phyloP scores from a whole-genome alignment of 2,113 vertebrate genomes.

The Pterocles burchelli region DNA sequence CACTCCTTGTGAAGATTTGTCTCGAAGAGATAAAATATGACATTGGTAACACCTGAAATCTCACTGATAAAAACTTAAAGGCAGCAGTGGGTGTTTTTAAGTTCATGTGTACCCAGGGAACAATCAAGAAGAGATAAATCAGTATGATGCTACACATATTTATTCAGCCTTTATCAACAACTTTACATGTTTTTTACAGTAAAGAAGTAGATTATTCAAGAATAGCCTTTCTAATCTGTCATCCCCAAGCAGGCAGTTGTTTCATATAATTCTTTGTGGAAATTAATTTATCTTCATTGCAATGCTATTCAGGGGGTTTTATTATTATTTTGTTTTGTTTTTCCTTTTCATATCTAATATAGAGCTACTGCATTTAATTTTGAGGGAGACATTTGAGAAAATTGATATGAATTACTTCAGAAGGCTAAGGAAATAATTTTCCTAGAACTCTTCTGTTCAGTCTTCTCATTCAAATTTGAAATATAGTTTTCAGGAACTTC shows the following conservation, averaged over 20 bases:
- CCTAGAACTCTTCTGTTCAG: not conserved
- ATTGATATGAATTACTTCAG: not conserved
- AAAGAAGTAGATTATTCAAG: not conserved
- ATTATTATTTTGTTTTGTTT: not conserved
- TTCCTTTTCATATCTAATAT: not conserved
- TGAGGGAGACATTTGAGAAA: not conserved
- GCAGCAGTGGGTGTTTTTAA: not conserved
- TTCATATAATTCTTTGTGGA: not conserved
- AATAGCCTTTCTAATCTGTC: not conserved
- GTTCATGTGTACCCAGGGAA: not conserved
- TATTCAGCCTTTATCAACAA: not conserved
- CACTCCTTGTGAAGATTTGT: not conserved
- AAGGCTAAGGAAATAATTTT: not conserved
- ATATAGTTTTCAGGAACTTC: not conserved
- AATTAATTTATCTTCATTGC: not conserved
- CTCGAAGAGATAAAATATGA: not conserved
- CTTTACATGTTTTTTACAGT: not conserved
- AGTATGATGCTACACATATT: not conserved
- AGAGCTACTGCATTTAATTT: not conserved
- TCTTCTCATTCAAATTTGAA: not conserved
- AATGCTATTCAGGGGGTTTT: not conserved
- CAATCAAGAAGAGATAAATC: not conserved
- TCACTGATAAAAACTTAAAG: not conserved
- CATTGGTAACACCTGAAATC: not conserved
- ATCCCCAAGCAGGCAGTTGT: not conserved